A percentile compares a stretch with the other conserved stretches of the same genome.
phyloP scores from a whole-genome alignment of 2,888 invertebrate species.

The Epicampocera succincta region DNA sequence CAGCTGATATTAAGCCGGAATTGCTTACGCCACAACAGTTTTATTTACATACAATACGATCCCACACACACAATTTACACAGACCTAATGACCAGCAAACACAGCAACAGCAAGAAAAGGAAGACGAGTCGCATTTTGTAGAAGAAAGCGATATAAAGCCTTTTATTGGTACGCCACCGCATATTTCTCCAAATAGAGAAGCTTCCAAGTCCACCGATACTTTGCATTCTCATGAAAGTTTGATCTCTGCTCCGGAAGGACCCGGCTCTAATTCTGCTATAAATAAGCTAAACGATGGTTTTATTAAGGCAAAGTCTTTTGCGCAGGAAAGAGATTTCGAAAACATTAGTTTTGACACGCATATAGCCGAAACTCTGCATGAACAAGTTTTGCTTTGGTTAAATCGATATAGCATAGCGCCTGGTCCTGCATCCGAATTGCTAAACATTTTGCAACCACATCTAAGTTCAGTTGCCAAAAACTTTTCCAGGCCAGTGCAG shows the following conservation, averaged over 20 bases:
- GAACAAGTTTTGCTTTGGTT: conserved; percentile 49
- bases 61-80: background rate
- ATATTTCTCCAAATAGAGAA: background rate
- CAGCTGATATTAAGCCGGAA: conserved; percentile 17
- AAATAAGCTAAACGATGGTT: no score
- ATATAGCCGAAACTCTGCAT: conserved; percentile 18
- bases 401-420: conserved; percentile 32
- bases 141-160: conserved; percentile 50
- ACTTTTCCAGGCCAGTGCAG: background rate
- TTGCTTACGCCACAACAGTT: conserved; percentile 39
- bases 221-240: no score
- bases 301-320: no score
- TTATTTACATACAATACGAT: conserved; percentile 40
- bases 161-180: conserved; percentile 11
- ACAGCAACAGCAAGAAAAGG: background rate
- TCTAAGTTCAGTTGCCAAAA: background rate
- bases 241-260: no score
- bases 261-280: no score
- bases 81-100: background rate
- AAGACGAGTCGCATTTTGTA: background rate
- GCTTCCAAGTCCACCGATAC: background rate
- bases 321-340: no score
- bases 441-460: conserved; percentile 46
- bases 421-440: conserved; percentile 42
- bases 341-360: no score